Percentiles rank a stretch among this genome's conserved stretches.
These are phyloP conservation scores for Acholoe squamosa DNA, from an alignment of 2,888 invertebrate species.

Conservation along the genomic window DNA sequence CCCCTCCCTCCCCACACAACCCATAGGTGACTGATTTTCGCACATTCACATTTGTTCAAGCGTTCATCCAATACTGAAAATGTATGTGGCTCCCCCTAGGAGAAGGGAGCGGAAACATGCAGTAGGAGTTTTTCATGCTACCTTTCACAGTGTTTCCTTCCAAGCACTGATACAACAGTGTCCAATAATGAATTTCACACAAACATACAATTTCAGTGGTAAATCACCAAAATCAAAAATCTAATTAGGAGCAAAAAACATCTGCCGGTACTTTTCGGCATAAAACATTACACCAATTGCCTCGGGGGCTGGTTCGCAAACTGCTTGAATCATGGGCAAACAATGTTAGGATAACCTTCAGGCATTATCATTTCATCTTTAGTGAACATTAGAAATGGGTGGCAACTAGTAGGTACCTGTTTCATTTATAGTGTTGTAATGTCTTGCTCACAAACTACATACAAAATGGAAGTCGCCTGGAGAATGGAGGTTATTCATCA, in stretches of 20 bases:
- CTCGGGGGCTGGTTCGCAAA: too few relatives aligned
- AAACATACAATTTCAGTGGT: background rate
- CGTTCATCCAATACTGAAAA: conserved; percentile 56
- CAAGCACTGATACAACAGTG: background rate
- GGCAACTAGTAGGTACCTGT: too few relatives aligned
- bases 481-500: background rate
- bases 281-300: too few relatives aligned
- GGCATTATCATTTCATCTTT: background rate
- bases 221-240: background rate
- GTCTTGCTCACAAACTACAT: background rate
- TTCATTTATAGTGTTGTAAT: background rate
- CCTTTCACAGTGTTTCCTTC: background rate
- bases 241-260: too few relatives aligned
- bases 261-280: too few relatives aligned
- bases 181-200: background rate
- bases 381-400: too few relatives aligned
- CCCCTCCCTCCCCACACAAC: too few relatives aligned
- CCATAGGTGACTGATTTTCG: conserved; percentile 23
- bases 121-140: background rate
- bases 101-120: conserved; percentile 3
- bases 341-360: too few relatives aligned
- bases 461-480: conserved; percentile 15
- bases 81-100: conserved; percentile 31
- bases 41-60: conserved; percentile 49
- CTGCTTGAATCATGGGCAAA: too few relatives aligned